Conservation (phyloP, 2,888 invertebrate genomes). For the Dorcus hopei region DNA sequence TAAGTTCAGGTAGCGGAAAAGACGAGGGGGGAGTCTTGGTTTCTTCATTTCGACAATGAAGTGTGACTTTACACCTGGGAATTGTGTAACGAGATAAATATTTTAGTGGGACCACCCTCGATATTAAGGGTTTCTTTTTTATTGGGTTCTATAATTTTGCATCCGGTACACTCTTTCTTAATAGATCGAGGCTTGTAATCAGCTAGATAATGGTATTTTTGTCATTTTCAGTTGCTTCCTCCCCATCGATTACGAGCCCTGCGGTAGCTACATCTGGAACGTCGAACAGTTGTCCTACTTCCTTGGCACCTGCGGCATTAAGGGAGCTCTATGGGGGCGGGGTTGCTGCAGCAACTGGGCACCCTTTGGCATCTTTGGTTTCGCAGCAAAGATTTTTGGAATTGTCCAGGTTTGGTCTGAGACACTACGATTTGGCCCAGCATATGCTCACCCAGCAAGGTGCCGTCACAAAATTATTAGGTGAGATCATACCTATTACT, state of each 20-base stretch:
- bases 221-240: slow-evolving; percentile 54
- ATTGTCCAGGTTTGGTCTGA: slow-evolving; percentile 73
- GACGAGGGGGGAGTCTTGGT: slow-evolving; percentile 19
- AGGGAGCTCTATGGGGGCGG: slow-evolving; percentile 45
- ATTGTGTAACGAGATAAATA: slow-evolving; percentile 17
- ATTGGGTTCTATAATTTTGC: too few species aligned
- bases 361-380: slow-evolving; percentile 68
- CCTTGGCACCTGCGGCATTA: slow-evolving; percentile 45
- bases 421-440: slow-evolving; percentile 88
- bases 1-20: slow-evolving; percentile 25
- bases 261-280: slow-evolving; percentile 48
- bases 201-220: too few species aligned
- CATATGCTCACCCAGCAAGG: slow-evolving; percentile 90
- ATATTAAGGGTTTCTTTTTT: not conserved
- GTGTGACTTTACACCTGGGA: slow-evolving; percentile 26
- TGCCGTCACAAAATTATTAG: slow-evolving; percentile 85
- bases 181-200: too few species aligned
- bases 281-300: slow-evolving; percentile 31
- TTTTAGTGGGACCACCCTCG: slow-evolving; percentile 17
- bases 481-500: slow-evolving; percentile 58
- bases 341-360: slow-evolving; percentile 50
- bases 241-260: slow-evolving; percentile 54
- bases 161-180: too few species aligned
- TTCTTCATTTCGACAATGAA: slow-evolving; percentile 20
- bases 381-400: slow-evolving; percentile 79